Percentiles rank a stretch among this genome's conserved stretches.
phyloP scores from a whole-genome alignment of 2,113 vertebrate genomes.

The Psilopsiagon aymara region DNA sequence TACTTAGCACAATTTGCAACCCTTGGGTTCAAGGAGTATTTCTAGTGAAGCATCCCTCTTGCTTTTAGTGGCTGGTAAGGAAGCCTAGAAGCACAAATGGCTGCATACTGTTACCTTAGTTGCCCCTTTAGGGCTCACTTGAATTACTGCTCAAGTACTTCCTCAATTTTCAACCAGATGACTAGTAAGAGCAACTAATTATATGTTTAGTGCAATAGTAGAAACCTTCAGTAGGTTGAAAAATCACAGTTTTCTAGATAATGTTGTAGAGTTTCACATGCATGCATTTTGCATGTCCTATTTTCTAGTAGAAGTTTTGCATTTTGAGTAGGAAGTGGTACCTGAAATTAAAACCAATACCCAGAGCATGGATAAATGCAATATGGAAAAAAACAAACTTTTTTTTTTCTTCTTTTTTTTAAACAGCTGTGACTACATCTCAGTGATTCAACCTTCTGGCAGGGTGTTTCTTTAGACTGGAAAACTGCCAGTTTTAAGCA shows the following conservation, averaged over 20 bases:
- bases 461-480: background rate
- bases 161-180: background rate
- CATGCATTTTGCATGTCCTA: background rate
- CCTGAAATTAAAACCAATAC: background rate
- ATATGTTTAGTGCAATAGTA: background rate
- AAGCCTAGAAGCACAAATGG: conserved; percentile 39
- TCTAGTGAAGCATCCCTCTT: background rate
- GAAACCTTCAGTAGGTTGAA: background rate
- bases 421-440: background rate
- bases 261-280: background rate
- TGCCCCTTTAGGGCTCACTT: background rate
- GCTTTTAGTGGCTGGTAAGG: background rate
- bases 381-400: background rate
- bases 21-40: background rate
- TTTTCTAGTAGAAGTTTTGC: background rate
- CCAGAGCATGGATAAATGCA: background rate
- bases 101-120: conserved; percentile 34
- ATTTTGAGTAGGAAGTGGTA: background rate
- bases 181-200: background rate
- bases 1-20: conserved; percentile 12
- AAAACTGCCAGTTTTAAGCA: background rate
- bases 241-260: background rate
- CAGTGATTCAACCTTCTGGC: background rate
- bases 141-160: background rate
- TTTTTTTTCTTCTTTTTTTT: no score